A percentile compares a stretch with the other conserved stretches of the same genome.
phyloP scores from a whole-genome alignment of 92 coral and sea anemone species.

The Zoanthus sociatus region DNA sequence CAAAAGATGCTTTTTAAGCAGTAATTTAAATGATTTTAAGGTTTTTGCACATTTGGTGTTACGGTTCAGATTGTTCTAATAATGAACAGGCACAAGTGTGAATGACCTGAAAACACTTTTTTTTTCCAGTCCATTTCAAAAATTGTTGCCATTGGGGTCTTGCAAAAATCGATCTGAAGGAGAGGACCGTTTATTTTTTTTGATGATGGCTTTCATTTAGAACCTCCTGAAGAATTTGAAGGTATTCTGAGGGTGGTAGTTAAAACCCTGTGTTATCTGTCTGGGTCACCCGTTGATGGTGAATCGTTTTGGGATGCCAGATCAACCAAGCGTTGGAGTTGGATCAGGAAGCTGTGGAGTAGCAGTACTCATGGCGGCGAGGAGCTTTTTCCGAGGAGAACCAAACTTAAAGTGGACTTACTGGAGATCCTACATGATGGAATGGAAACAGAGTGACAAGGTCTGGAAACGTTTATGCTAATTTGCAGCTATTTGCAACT shows the following conservation, averaged over 20 bases:
- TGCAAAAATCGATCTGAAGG: conserved; percentile 38
- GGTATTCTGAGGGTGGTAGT: too few species aligned
- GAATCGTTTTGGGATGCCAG: too few species aligned
- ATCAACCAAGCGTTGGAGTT: too few species aligned
- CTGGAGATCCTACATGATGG: conserved; percentile 7
- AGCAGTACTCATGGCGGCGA: neutral
- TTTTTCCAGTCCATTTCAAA: conserved; percentile 32
- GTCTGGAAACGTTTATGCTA: neutral
- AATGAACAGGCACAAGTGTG: conserved; percentile 8
- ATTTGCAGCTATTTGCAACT: conserved; percentile 3
- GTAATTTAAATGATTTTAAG: neutral
- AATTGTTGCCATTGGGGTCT: conserved; percentile 35
- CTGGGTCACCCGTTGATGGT: too few species aligned
- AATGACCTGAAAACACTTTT: conserved; percentile 28
- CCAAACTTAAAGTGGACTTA: conserved; percentile 4
- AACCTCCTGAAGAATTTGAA: too few species aligned
- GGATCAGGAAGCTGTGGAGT: too few species aligned
- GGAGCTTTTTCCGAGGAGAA: conserved; percentile 3
- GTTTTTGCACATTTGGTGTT: too few species aligned
- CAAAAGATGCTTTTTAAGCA: too few species aligned
- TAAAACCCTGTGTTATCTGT: too few species aligned
- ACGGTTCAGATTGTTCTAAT: too few species aligned
- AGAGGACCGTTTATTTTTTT: conserved; percentile 6
- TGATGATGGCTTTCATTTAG: conserved; percentile 7
- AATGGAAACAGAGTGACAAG: neutral